phyloP scores from a whole-genome alignment of 2,113 vertebrate species.

The Neogale vison region DNA sequence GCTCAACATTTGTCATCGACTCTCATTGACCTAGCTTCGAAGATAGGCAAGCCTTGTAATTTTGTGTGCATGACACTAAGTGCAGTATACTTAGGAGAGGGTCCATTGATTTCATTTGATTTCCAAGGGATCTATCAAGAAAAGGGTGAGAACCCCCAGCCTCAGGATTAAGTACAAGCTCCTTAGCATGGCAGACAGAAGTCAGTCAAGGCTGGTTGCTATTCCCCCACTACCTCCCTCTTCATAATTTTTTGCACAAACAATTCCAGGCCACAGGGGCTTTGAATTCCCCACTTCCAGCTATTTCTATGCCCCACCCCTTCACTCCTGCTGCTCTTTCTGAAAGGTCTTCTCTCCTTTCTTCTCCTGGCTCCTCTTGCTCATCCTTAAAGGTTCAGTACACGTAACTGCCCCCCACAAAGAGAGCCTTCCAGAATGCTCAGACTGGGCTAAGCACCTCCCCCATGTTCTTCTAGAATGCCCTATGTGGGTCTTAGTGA shows the following conservation, averaged over 20 bases:
- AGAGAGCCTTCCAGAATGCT: background rate
- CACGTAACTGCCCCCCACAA: rapidly evolving
- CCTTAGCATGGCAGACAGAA: background rate
- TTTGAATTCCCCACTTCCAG: background rate
- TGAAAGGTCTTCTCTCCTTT: background rate
- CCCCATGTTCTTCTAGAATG: background rate
- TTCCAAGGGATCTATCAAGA: background rate
- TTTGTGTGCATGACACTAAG: background rate
- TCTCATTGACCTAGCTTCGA: background rate
- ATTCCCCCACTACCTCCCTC: background rate
- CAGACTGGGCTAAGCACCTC: background rate
- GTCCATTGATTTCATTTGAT: background rate
- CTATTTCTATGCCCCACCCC: background rate
- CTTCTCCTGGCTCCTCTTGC: background rate
- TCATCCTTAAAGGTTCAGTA: background rate
- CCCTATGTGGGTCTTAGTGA: background rate
- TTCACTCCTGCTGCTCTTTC: background rate
- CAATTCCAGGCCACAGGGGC: background rate
- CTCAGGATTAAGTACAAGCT: background rate
- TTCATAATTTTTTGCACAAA: background rate
- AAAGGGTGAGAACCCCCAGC: background rate
- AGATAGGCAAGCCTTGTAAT: background rate
- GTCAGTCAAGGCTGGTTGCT: rapidly evolving
- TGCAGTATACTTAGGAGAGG: background rate
- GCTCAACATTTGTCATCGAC: background rate